Evolutionary conservation across 2,797 vertebrate species (phyloP).

Genomic region (Loriculus beryllinus): DNA sequence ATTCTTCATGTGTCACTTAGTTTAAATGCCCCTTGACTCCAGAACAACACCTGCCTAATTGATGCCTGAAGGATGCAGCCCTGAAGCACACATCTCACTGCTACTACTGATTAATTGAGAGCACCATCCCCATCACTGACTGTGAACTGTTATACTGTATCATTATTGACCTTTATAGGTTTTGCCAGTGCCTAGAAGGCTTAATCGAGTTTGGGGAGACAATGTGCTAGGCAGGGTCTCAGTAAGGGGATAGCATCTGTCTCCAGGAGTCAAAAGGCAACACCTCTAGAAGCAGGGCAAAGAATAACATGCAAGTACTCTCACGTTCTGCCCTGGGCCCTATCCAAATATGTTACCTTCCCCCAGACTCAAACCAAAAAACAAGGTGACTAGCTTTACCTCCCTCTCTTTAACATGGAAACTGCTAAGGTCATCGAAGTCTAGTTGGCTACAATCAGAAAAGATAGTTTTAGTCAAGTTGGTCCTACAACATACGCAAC

Average conservation of each 20-base stretch:
- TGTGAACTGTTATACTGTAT: background rate
- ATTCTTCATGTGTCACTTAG: background rate
- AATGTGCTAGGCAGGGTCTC: background rate
- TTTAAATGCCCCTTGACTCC: background rate
- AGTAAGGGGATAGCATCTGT: background rate
- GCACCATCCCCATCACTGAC: background rate
- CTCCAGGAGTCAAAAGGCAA: background rate
- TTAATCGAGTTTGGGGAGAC: background rate
- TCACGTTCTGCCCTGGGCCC: background rate
- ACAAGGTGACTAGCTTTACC: background rate
- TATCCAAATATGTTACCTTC: background rate
- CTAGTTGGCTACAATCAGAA: background rate
- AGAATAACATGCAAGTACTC: background rate
- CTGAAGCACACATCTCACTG: background rate
- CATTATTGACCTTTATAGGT: background rate
- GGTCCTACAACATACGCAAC: background rate
- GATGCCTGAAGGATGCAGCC: background rate
- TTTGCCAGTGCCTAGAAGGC: background rate
- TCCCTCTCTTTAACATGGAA: background rate
- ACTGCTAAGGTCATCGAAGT: background rate
- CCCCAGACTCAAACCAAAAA: background rate
- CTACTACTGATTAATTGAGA: background rate
- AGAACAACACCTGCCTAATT: background rate
- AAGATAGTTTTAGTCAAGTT: background rate
- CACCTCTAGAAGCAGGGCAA: background rate